Conservation (phyloP, 2,797 vertebrate species). For the Acanthiza pusilla region DNA sequence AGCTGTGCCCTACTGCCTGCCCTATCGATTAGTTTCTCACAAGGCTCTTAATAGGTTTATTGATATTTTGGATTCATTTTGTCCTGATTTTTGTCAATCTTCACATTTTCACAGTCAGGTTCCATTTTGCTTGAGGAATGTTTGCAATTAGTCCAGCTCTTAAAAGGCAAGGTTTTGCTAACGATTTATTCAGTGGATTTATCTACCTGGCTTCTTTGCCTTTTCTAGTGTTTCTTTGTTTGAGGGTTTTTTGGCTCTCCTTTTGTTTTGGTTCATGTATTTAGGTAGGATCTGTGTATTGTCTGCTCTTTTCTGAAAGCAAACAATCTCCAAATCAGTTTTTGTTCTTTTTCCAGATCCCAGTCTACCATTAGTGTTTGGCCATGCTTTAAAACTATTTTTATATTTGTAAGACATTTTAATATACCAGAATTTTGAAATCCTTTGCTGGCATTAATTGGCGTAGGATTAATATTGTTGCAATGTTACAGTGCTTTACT, state of each 20-base stretch:
- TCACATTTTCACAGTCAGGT: constrained; percentile 28
- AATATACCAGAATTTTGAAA: not conserved
- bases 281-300: not conserved
- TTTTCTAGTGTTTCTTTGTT: not conserved
- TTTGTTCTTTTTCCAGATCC: not conserved
- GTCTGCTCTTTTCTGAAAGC: not conserved
- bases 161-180: constrained; percentile 11
- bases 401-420: not conserved
- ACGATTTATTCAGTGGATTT: not conserved
- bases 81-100: constrained; percentile 31
- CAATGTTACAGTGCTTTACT: not conserved
- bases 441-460: not conserved
- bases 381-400: not conserved
- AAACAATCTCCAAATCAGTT: not conserved
- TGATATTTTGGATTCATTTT: constrained; percentile 58
- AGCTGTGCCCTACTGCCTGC: constrained; percentile 31
- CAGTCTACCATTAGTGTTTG: not conserved
- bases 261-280: not conserved
- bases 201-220: not conserved
- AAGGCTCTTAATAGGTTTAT: constrained; percentile 54
- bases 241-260: not conserved
- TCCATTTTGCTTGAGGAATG: constrained; percentile 13
- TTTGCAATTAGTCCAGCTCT: constrained; percentile 30
- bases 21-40: constrained; percentile 21
- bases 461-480: not conserved